Evolutionary conservation across 2,888 invertebrate species (phyloP), one percentile per base, ranked within the genome.

Genomic region (Sarcophaga variegata): DNA sequence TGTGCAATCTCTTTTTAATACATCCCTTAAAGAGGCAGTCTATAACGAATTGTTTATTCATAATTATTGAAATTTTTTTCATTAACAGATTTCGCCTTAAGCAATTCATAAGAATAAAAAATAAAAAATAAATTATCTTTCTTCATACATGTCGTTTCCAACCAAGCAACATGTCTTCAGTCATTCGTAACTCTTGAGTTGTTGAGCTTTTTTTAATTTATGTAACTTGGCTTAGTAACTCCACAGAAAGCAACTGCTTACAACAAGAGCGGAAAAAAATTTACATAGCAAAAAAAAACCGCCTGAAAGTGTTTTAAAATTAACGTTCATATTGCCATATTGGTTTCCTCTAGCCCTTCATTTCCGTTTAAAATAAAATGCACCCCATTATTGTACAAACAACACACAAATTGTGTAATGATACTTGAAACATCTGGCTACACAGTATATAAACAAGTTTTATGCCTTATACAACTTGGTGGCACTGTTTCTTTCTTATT

Each of bases 401-500:
- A 27, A 0, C 3, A 27, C 6, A 6, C 59, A 10, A n/a, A n/a
- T 27, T 64, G 25, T 64, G 11, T 12, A 8, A 45, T 22, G 12
- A 0, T 60, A 22, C 17, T 69, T 20, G 0, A 17, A 54, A 4
- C 67, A 54, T 75, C 69, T 80, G 83, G 83, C 59, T 64, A 70
- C 70, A 3, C 20, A n/a, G 3, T 63, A 12, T 66, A 20, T 59
- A 81, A 81, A 69, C 75, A 62, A 62, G 64, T 69, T 77, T 72
- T 14, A 14, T 63, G 17, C 0, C 17, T 3, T 2, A 20, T 14
- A 4, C 1, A 76, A 76, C 76, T 81, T 81, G 80, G 71, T 37
- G 66, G 71, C 84, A 85, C 27, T 81, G 75, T 71, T 84, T 75
- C 71, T 76, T 85, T 85, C 76, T 81, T 85, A 80, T 80, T 75